phyloP scores from a whole-genome alignment of 2,797 vertebrate genomes.

The Trichosurus vulpecula region DNA sequence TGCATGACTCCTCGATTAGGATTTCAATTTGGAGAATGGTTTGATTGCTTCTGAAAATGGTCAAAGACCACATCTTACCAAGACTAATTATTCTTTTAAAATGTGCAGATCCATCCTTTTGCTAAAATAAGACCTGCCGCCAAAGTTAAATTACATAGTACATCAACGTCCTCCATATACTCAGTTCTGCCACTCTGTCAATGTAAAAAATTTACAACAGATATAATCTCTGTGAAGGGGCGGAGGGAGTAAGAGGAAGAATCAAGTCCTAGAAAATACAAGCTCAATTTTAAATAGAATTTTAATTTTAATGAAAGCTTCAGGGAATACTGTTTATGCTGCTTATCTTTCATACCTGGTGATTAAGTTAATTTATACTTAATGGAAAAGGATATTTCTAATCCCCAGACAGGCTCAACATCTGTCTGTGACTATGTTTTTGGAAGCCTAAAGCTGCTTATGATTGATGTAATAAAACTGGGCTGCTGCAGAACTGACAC shows the following conservation, averaged over 20 bases:
- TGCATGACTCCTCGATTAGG: not conserved
- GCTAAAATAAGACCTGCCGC: slow-evolving; percentile 72
- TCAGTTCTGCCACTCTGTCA: slow-evolving; percentile 83
- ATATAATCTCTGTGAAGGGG: slow-evolving; percentile 83
- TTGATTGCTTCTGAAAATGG: slow-evolving; percentile 69
- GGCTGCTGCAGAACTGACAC: slow-evolving; percentile 77
- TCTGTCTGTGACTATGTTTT: slow-evolving; percentile 83
- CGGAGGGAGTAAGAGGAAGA: not conserved
- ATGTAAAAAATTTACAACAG: slow-evolving; percentile 79
- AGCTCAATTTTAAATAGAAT: slow-evolving; percentile 85
- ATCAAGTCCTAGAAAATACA: slow-evolving; percentile 79
- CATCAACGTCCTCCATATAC: slow-evolving; percentile 78
- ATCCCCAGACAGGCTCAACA: slow-evolving; percentile 84
- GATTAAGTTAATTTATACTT: slow-evolving; percentile 89
- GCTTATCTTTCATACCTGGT: slow-evolving; percentile 87
- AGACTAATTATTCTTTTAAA: slow-evolving; percentile 81
- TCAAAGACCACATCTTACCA: slow-evolving; percentile 60
- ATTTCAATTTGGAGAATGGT: slow-evolving; percentile 51
- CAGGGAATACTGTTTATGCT: slow-evolving; percentile 84
- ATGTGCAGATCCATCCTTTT: slow-evolving; percentile 68
- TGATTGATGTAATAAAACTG: slow-evolving; percentile 82
- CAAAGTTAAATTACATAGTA: slow-evolving; percentile 80
- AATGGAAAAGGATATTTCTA: slow-evolving; percentile 87
- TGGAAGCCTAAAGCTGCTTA: slow-evolving; percentile 80
- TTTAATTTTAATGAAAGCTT: slow-evolving; percentile 88